These are phyloP conservation scores for Furcula furcula DNA, from an alignment of 2,888 invertebrate species.

Conservation along the genomic window DNA sequence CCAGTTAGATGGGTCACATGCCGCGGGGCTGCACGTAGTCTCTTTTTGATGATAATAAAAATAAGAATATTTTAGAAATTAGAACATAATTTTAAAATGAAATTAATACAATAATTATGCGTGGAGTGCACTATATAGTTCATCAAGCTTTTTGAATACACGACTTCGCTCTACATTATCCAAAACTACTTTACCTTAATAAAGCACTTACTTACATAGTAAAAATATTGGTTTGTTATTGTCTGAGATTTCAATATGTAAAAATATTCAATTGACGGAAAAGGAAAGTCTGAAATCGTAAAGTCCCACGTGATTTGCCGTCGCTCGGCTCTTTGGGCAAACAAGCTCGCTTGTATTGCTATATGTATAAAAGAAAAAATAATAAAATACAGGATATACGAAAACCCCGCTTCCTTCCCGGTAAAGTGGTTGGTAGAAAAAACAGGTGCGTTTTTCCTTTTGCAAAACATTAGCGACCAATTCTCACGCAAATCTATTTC, in stretches of 20 bases:
- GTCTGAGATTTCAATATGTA: conserved; percentile 1
- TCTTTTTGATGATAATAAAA: too few species aligned
- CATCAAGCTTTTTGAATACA: too few species aligned
- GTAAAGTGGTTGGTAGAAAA: conserved; percentile 14
- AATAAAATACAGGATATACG: conserved; percentile 19
- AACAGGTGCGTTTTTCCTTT: conserved; percentile 23
- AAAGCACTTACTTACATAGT: not conserved
- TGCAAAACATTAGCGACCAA: conserved; percentile 32
- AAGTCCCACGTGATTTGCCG: conserved; percentile 19
- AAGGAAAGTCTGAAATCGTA: conserved; percentile 8
- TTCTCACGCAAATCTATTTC: conserved; percentile 33
- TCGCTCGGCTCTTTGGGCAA: conserved; percentile 8
- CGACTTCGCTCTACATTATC: not conserved
- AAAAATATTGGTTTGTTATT: too few species aligned
- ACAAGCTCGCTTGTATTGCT: too few species aligned
- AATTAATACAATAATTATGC: too few species aligned
- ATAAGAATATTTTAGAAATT: too few species aligned
- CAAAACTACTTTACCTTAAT: not conserved
- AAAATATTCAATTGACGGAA: conserved; percentile 3
- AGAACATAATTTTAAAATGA: too few species aligned
- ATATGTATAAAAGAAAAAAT: conserved; percentile 12
- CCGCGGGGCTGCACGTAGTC: too few species aligned
- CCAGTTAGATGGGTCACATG: too few species aligned
- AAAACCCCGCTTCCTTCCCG: conserved; percentile 17
- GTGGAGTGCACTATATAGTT: too few species aligned